Conservation (phyloP, 2,797 vertebrate genomes). For the Psittacula echo region DNA sequence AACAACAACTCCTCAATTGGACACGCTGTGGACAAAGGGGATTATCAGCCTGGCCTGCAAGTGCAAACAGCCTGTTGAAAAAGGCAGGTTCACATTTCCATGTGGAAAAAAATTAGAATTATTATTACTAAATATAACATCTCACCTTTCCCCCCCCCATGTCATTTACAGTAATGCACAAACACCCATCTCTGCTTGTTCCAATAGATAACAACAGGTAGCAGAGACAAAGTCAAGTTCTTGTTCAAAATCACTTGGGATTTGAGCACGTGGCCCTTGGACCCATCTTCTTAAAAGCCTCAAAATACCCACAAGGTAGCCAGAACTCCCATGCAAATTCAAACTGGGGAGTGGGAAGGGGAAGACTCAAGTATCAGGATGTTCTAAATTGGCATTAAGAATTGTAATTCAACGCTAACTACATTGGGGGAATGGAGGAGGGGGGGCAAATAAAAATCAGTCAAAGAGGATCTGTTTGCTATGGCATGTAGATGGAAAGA, state of each 20-base stretch:
- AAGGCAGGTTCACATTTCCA: background rate
- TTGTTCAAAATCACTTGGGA: background rate
- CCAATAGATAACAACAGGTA: background rate
- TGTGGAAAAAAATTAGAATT: background rate
- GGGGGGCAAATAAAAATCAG: background rate
- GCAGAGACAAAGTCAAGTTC: background rate
- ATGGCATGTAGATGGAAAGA: background rate
- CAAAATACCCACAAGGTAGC: background rate
- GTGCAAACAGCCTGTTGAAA: background rate
- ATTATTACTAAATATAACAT: background rate
- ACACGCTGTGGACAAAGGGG: background rate
- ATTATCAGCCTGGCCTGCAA: background rate
- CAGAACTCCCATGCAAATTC: background rate
- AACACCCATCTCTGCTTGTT: background rate
- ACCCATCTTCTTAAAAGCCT: background rate
- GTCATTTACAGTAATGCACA: background rate
- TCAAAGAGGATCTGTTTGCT: background rate
- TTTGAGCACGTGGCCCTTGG: background rate
- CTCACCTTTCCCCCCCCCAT: fast-evolving
- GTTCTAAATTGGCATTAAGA: background rate
- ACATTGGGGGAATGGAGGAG: fast-evolving
- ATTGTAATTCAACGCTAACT: background rate
- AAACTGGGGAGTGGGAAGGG: fast-evolving
- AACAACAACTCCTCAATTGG: background rate
- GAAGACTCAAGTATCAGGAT: background rate